Percentiles rank a stretch among this genome's conserved stretches.
Conservation (phyloP, 1,140 invertebrate species). For the Ceratoteleas bidentatus region DNA sequence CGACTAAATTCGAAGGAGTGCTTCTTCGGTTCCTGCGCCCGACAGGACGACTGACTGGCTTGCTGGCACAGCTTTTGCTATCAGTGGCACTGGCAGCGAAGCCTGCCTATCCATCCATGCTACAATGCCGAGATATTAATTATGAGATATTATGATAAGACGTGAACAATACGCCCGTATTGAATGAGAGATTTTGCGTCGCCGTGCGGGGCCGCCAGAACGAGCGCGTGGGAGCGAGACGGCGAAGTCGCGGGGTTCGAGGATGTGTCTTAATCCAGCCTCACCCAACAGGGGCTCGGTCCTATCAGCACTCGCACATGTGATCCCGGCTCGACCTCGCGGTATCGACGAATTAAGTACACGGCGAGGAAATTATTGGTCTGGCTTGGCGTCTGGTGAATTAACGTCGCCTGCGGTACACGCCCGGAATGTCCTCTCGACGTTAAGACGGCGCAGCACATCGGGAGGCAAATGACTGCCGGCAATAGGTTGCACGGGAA, state of each 20-base stretch:
- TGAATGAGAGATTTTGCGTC: constrained; percentile 79
- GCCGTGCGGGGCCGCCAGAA: constrained; percentile 41
- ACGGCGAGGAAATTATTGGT: constrained; percentile 53
- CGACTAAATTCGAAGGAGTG: constrained; percentile 68
- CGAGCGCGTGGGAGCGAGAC: constrained; percentile 53
- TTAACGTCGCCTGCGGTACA: constrained; percentile 65
- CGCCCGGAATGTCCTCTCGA: constrained; percentile 51
- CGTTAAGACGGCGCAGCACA: constrained; percentile 43
- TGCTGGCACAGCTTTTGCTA: constrained; percentile 78
- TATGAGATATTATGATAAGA: constrained; percentile 82
- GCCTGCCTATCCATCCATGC: constrained; percentile 81
- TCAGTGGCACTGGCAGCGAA: constrained; percentile 79
- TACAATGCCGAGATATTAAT: constrained; percentile 82
- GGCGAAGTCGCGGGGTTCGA: constrained; percentile 40
- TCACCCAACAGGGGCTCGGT: constrained; percentile 47
- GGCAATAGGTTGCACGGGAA: constrained; percentile 61
- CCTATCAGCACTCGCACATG: constrained; percentile 58
- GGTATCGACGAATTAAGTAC: constrained; percentile 67
- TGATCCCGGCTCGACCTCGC: constrained; percentile 33
- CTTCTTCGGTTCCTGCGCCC: constrained; percentile 70
- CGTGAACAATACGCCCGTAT: constrained; percentile 81
- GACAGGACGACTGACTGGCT: constrained; percentile 70
- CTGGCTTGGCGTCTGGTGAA: constrained; percentile 59
- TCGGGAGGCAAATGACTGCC: constrained; percentile 51
- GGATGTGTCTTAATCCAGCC: constrained; percentile 65